Evolutionary conservation across 2,113 vertebrate species (phyloP).

Genomic region (Pteruthius melanotis): DNA sequence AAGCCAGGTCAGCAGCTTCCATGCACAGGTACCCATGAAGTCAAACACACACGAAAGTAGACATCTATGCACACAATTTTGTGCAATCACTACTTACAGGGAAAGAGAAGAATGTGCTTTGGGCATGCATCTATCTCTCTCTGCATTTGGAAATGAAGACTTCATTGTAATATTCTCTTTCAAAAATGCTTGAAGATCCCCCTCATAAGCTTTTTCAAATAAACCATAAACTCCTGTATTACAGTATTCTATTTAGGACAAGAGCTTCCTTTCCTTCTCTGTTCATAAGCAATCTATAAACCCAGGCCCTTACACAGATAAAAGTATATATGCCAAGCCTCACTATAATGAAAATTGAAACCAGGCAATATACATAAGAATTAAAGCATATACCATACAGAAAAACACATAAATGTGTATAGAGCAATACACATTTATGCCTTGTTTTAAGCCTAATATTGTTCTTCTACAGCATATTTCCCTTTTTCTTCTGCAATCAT

Average conservation of each 20-base stretch:
- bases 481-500: not conserved
- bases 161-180: not conserved
- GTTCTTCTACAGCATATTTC: not conserved
- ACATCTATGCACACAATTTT: not conserved
- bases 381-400: not conserved
- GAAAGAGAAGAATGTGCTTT: not conserved
- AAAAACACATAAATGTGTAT: not conserved
- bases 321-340: not conserved
- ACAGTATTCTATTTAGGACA: not conserved
- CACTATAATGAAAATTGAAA: not conserved
- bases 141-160: not conserved
- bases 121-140: not conserved
- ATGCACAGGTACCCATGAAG: not conserved
- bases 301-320: not conserved
- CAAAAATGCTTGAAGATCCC: not conserved
- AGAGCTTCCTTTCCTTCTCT: not conserved
- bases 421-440: not conserved
- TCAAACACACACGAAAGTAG: not conserved
- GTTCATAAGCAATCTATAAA: not conserved
- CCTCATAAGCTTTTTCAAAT: not conserved
- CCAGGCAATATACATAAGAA: not conserved
- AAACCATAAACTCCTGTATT: not conserved
- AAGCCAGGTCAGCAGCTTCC: not conserved
- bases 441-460: not conserved
- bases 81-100: not conserved